A percentile compares a stretch with the other conserved stretches of the same genome.
These are phyloP conservation scores for Calliscelio sp. DNA, from an alignment of 2,888 invertebrate genomes.

Conservation along the genomic window DNA sequence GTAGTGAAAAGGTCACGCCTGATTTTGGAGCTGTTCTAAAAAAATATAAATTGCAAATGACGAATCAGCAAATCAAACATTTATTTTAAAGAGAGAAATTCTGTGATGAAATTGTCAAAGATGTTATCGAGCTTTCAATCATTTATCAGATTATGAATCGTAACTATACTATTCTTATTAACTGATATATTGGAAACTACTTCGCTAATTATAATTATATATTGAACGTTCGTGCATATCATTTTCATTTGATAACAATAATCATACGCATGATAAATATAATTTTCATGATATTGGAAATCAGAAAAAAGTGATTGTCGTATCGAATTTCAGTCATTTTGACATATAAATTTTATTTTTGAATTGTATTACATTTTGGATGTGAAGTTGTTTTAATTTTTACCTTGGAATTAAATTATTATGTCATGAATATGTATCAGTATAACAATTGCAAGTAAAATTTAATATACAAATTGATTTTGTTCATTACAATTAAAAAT, in stretches of 20 bases:
- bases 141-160: constrained; percentile 25
- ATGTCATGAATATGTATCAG: too few relatives aligned
- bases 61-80: background rate
- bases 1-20: background rate
- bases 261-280: too few relatives aligned
- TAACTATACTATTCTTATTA: constrained; percentile 24
- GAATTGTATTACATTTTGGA: too few relatives aligned
- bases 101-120: constrained; percentile 25
- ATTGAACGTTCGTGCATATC: too few relatives aligned
- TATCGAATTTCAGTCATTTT: too few relatives aligned
- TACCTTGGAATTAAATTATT: too few relatives aligned
- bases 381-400: too few relatives aligned
- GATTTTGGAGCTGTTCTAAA: background rate
- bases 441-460: too few relatives aligned
- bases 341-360: too few relatives aligned
- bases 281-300: too few relatives aligned
- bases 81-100: constrained; percentile 4
- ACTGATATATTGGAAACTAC: constrained; percentile 1
- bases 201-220: constrained; percentile 35
- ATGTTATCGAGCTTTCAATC: constrained; percentile 32
- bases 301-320: too few relatives aligned
- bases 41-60: background rate
- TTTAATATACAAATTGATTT: too few relatives aligned
- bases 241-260: background rate
- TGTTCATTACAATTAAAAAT: background rate